Conservation (phyloP, 1,140 invertebrate genomes). For the Drosophila fuyamai region DNA sequence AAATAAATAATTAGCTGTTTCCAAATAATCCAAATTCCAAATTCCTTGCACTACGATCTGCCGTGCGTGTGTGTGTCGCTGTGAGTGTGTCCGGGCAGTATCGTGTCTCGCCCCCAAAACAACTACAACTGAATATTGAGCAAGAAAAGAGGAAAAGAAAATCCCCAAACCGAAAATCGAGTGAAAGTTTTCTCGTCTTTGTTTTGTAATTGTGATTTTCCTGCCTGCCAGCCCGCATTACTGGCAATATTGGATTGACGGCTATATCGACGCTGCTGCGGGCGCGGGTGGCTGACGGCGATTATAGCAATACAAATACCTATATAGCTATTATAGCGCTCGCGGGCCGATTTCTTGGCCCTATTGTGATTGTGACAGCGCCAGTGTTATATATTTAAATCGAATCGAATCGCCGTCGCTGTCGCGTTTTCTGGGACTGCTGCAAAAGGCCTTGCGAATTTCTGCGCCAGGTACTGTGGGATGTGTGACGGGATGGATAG, state of each 20-base stretch:
- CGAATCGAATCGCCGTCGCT: slow-evolving; percentile 45
- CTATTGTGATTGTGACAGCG: slow-evolving; percentile 45
- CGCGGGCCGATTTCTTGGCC: slow-evolving; percentile 41
- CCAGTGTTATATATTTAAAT: slow-evolving; percentile 50
- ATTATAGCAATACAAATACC: slow-evolving; percentile 26
- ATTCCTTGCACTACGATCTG: slow-evolving; percentile 34
- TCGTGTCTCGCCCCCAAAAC: slow-evolving; percentile 3
- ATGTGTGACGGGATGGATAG: slow-evolving; percentile 1
- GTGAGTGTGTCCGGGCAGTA: slow-evolving; percentile 8
- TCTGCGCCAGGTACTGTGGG: slow-evolving; percentile 73
- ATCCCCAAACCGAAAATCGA: slow-evolving; percentile 46
- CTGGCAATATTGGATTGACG: slow-evolving; percentile 57
- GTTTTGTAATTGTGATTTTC: slow-evolving; percentile 75
- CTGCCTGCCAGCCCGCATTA: slow-evolving; percentile 42
- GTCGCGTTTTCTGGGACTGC: slow-evolving; percentile 54
- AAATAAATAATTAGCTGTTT: slow-evolving; percentile 36
- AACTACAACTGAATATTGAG: slow-evolving; percentile 16
- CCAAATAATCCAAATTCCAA: slow-evolving; percentile 51
- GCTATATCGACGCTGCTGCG: slow-evolving; percentile 36
- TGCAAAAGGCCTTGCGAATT: slow-evolving; percentile 57
- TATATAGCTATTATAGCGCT: slow-evolving; percentile 18
- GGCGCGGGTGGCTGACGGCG: slow-evolving; percentile 53
- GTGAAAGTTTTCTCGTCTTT: slow-evolving; percentile 78
- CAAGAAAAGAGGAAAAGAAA: slow-evolving; percentile 22
- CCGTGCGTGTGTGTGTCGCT: slow-evolving; percentile 33